Percentiles rank a stretch among this genome's conserved stretches.
Conservation (phyloP, 1,140 invertebrate genomes). For the Cepaea nemoralis region DNA sequence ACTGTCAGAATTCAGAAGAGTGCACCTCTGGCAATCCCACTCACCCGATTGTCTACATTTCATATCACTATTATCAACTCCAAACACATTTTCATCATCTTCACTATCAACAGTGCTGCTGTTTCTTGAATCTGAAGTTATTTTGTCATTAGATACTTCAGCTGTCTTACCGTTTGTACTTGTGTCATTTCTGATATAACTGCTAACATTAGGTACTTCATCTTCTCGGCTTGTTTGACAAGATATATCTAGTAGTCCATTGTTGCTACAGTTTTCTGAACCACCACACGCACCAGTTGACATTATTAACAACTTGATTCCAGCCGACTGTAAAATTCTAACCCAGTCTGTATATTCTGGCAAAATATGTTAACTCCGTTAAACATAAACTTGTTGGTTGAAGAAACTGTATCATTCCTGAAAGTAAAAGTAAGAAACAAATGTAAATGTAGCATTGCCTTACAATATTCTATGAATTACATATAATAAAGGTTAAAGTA, state of each 20-base stretch:
- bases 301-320: not conserved
- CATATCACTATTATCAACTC: not conserved
- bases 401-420: not conserved
- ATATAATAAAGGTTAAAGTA: no score
- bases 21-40: constrained; percentile 55
- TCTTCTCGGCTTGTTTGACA: not conserved
- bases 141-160: not conserved
- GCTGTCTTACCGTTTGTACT: not conserved
- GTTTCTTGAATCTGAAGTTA: not conserved
- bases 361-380: not conserved
- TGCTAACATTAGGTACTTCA: not conserved
- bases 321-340: not conserved
- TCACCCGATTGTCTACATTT: not conserved
- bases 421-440: not conserved
- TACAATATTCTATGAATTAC: no score
- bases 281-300: not conserved
- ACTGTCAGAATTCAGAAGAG: constrained; percentile 44
- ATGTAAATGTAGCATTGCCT: not conserved
- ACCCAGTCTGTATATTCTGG: no score
- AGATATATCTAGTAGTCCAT: not conserved
- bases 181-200: not conserved
- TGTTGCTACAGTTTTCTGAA: not conserved
- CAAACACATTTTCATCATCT: not conserved
- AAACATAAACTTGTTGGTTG: not conserved
- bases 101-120: not conserved